Evolutionary conservation across 2,888 invertebrate genomes (phyloP).

Genomic region (Xylocampa areola): DNA sequence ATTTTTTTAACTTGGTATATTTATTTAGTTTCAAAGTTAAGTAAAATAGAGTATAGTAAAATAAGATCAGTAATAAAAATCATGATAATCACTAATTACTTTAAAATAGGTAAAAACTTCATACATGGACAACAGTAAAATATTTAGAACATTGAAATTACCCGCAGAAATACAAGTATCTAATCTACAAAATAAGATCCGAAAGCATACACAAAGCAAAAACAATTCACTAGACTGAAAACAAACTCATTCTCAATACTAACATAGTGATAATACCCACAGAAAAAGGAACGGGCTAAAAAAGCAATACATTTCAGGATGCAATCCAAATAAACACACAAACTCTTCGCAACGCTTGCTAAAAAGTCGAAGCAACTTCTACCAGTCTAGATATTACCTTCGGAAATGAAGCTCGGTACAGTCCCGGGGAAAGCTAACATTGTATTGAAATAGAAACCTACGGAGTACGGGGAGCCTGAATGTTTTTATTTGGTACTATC

Average conservation of each 20-base stretch:
- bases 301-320: slow-evolving; percentile 48
- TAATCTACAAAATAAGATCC: slow-evolving; percentile 7
- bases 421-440: slow-evolving; percentile 57
- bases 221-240: slow-evolving; percentile 24
- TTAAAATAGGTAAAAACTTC: too few relatives aligned
- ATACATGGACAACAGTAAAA: too few relatives aligned
- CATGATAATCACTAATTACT: too few relatives aligned
- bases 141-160: background rate
- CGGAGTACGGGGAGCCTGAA: slow-evolving; percentile 28
- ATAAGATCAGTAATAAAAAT: too few relatives aligned
- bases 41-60: background rate
- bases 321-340: slow-evolving; percentile 53
- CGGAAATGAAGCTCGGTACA: slow-evolving; percentile 59
- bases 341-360: slow-evolving; percentile 49
- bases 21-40: slow-evolving; percentile 2
- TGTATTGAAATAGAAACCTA: slow-evolving; percentile 62
- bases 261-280: slow-evolving; percentile 35
- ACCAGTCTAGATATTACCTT: slow-evolving; percentile 57
- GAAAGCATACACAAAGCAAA: slow-evolving; percentile 13
- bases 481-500: slow-evolving; percentile 56
- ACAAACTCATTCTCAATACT: slow-evolving; percentile 33
- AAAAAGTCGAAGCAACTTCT: slow-evolving; percentile 55
- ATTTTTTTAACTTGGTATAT: too few relatives aligned
- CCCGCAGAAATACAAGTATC: background rate
- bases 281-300: slow-evolving; percentile 24